phyloP scores from a whole-genome alignment of 1,140 invertebrate species.

The Megathymus violae region DNA sequence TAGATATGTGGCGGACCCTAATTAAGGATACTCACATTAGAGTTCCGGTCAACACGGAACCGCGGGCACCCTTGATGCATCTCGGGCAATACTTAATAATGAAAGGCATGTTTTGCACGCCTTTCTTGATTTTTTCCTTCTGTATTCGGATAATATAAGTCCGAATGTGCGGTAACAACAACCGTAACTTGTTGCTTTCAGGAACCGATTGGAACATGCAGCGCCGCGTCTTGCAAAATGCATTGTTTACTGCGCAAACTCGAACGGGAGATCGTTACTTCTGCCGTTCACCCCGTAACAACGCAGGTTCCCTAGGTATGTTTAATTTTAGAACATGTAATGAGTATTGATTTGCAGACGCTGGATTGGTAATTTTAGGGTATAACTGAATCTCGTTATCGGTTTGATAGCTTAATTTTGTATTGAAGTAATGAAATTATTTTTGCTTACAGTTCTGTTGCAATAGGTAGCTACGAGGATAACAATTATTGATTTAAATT shows the following conservation, averaged over 20 bases:
- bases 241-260: slow-evolving; percentile 4
- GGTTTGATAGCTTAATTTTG: too few species aligned
- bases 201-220: slow-evolving; percentile 1
- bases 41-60: not conserved
- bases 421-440: too few species aligned
- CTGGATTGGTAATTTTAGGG: not conserved
- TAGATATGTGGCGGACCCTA: not conserved
- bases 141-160: not conserved
- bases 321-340: slow-evolving; percentile 6
- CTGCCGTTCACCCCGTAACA: too few species aligned
- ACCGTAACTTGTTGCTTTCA: slow-evolving; percentile 7
- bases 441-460: too few species aligned
- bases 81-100: slow-evolving; percentile 8
- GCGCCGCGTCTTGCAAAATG: slow-evolving; percentile 1
- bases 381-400: too few species aligned
- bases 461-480: too few species aligned
- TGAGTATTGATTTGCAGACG: slow-evolving; percentile 6
- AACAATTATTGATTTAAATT: too few species aligned
- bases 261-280: not conserved
- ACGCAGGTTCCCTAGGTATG: not conserved
- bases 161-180: not conserved
- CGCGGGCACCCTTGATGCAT: not conserved
- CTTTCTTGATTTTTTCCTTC: not conserved
- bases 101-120: not conserved
- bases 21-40: not conserved